Base-by-base conservation (phyloP, 2,797 vertebrate species). In the Helicolenus hilgendorfi region DNA sequence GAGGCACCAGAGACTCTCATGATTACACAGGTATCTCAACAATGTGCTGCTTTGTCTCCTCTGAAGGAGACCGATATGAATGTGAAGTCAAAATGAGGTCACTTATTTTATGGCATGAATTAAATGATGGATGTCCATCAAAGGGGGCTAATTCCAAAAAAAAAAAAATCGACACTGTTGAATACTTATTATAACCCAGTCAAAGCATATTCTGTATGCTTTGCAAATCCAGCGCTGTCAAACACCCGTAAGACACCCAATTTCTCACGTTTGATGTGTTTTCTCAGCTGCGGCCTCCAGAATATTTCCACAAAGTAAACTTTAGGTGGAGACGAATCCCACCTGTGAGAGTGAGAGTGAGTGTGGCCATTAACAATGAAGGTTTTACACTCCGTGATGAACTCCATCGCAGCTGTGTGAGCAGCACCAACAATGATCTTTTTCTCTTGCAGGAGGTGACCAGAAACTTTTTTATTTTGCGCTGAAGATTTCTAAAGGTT, bases 281-380 rank as follows among this genome's bases (percentile, higher is more conserved):
- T 92, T 96, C 87, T 87, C 95, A 97, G 97, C 96, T 97, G 96
- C 26, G 87, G 90, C 87, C 91, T 76, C 56, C 64, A 67, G 74
- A 94, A 90, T 80, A 79, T 94, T 92, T 84, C 78, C 86, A 64
- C 93, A 93, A 92, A 94, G 94, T 94, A 93, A 93, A 91, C 89
- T 85, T 45, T 22, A 56, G 86, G 81, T 62, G 75, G n/a, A 84
- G 94, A 95, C 83, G 74, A 87, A 89, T 95, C 89, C 92, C 96
- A 97, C 95, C 96, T 97, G 94, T 85, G 90, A 92, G 85, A 77
- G 80, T 1, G 71, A 77, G 83, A 87, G 73, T 79, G 86, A 53
- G 18, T 53, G 45, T 63, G 79, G 77, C 33, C 18, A 4, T 73
- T 69, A 77, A 81, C 84, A 85, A 36, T 69, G 73, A 75, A 73